Evolutionary conservation across 2,797 vertebrate species (phyloP).

Genomic region (Propithecus deckenii): DNA sequence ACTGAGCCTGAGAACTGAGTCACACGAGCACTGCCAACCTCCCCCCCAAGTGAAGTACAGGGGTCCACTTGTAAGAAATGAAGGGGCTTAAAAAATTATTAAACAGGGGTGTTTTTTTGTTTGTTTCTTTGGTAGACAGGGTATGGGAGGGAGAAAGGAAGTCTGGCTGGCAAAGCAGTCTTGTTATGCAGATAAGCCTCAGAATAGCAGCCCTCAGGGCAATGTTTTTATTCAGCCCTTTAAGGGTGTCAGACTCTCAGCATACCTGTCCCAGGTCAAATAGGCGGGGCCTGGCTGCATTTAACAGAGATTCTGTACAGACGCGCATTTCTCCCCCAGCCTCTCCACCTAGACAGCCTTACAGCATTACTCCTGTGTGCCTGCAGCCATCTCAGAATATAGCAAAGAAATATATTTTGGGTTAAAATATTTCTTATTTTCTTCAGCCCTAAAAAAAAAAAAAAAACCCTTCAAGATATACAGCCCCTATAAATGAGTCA

Average conservation of each 20-base stretch:
- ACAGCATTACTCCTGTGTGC: no score
- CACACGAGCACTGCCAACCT: not conserved
- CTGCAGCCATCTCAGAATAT: not conserved
- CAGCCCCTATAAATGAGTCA: not conserved
- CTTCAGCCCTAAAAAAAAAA: not conserved
- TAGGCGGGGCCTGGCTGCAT: not conserved
- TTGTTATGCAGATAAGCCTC: not conserved
- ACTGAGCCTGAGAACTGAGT: not conserved
- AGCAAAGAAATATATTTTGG: not conserved
- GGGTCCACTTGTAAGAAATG: not conserved
- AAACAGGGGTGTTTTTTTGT: not conserved
- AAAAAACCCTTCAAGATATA: not conserved
- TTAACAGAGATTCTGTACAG: not conserved
- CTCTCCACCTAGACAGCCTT: not conserved
- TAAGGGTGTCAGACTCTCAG: not conserved
- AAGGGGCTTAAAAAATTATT: not conserved
- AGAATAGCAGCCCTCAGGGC: not conserved
- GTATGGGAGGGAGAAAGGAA: not conserved
- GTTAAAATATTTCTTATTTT: not conserved
- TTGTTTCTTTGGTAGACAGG: not conserved
- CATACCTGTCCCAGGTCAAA: not conserved
- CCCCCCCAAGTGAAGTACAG: not conserved
- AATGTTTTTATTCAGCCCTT: not conserved
- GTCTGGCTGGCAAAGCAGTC: not conserved
- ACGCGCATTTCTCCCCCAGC: not conserved